phyloP scores from a whole-genome alignment of 2,888 invertebrate genomes.

The Leptarthrus brevirostris region DNA sequence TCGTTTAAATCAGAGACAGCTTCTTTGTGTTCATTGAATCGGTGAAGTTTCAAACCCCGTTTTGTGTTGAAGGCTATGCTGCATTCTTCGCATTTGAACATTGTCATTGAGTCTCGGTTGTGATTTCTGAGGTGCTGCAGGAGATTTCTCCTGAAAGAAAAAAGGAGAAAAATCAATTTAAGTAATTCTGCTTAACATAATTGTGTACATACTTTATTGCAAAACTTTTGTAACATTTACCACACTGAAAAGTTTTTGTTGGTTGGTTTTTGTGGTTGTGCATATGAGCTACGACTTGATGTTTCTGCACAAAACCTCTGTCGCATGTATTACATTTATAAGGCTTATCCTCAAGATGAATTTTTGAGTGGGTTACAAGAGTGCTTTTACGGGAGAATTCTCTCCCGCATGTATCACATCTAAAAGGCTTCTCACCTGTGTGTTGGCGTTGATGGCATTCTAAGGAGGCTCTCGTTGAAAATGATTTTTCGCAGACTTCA shows the following conservation, averaged over 20 bases:
- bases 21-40: conserved; percentile 57
- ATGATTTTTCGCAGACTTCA: conserved; percentile 53
- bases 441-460: conserved; percentile 51
- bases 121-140: conserved; percentile 57
- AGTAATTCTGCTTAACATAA: background rate
- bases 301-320: conserved; percentile 64
- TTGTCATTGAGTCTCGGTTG: conserved; percentile 52
- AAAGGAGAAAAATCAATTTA: background rate
- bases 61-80: conserved; percentile 57
- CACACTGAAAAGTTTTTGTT: conserved; percentile 58
- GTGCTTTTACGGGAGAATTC: conserved; percentile 53
- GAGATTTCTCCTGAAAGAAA: conserved; percentile 56
- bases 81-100: conserved; percentile 57
- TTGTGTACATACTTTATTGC: conserved; percentile 59
- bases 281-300: conserved; percentile 57
- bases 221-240: conserved; percentile 61
- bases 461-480: conserved; percentile 52
- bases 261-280: conserved; percentile 42
- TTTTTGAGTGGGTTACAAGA: conserved; percentile 52
- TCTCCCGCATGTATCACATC: conserved; percentile 52
- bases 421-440: conserved; percentile 54
- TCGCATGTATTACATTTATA: conserved; percentile 52
- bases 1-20: conserved; percentile 55
- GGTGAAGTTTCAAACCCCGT: conserved; percentile 57
- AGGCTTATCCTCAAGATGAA: conserved; percentile 52